Conservation (phyloP, 2,888 invertebrate genomes). For the Drosophila sordidula region DNA sequence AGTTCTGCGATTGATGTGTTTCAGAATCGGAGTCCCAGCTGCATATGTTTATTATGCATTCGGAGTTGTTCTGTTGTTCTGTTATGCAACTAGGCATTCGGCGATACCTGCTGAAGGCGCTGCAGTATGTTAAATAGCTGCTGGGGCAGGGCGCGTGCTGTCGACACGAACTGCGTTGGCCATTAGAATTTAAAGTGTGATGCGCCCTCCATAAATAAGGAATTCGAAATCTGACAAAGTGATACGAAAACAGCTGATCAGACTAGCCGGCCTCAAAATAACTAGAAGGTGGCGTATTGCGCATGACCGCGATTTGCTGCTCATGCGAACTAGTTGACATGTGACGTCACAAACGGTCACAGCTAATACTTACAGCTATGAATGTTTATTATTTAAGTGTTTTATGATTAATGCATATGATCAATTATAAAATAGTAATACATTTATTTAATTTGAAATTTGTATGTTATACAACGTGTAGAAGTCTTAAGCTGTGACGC, state of each 20-base stretch:
- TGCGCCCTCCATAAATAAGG: constrained; percentile 54
- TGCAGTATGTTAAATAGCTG: constrained; percentile 2
- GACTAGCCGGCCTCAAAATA: background rate
- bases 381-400: background rate
- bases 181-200: constrained; percentile 42
- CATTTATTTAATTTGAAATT: background rate
- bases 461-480: too few species aligned
- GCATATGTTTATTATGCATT: constrained; percentile 9
- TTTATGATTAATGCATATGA: too few species aligned
- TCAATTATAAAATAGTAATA: background rate
- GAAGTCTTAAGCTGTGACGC: constrained; percentile 4
- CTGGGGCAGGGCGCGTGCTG: constrained; percentile 18
- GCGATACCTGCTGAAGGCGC: background rate
- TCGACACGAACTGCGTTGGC: constrained; percentile 24
- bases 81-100: constrained; percentile 41
- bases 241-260: constrained; percentile 46
- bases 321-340: background rate
- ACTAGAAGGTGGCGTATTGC: constrained; percentile 25
- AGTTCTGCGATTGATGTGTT: constrained; percentile 12
- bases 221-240: constrained; percentile 30
- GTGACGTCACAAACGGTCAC: constrained; percentile 34
- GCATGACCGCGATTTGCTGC: background rate
- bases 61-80: constrained; percentile 14
- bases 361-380: background rate
- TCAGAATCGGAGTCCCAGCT: constrained; percentile 12